Evolutionary conservation across 37 sponge, comb jelly and placozoan genomes (phyloP).

Genomic region (Theonella swinhoei): DNA sequence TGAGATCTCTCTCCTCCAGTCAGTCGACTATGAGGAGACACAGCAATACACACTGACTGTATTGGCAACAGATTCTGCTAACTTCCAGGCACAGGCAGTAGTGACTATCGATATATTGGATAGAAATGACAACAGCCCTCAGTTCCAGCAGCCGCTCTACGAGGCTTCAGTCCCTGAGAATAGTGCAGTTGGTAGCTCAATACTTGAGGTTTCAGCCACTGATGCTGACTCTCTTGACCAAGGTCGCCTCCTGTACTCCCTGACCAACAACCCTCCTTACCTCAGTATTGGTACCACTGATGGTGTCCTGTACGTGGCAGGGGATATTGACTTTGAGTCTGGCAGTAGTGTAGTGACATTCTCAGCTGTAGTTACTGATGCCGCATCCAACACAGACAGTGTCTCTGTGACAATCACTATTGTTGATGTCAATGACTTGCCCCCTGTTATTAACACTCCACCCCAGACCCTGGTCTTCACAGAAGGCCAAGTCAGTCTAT

Average conservation of each 20-base stretch:
- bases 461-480: slow-evolving; percentile 21
- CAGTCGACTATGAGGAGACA: slow-evolving; percentile 40
- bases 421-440: slow-evolving; percentile 53
- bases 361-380: slow-evolving; percentile 15
- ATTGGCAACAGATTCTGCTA: slow-evolving; percentile 18
- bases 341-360: neutral
- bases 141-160: slow-evolving; percentile 39
- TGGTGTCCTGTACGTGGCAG: slow-evolving; percentile 34
- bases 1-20: neutral
- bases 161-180: slow-evolving; percentile 27
- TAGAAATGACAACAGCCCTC: slow-evolving; percentile 55
- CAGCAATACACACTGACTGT: slow-evolving; percentile 39
- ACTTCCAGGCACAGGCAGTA: neutral
- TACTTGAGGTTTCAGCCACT: slow-evolving; percentile 27
- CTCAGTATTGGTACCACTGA: slow-evolving; percentile 19
- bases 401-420: slow-evolving; percentile 29
- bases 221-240: slow-evolving; percentile 43
- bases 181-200: slow-evolving; percentile 18
- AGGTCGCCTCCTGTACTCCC: slow-evolving; percentile 32
- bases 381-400: neutral
- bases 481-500: slow-evolving; percentile 38
- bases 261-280: neutral
- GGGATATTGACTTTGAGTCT: slow-evolving; percentile 49
- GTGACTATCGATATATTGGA: slow-evolving; percentile 51
- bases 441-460: slow-evolving; percentile 36